These are phyloP conservation scores for Heliothis peltigera DNA, from an alignment of 2,888 invertebrate genomes.

Conservation along the genomic window DNA sequence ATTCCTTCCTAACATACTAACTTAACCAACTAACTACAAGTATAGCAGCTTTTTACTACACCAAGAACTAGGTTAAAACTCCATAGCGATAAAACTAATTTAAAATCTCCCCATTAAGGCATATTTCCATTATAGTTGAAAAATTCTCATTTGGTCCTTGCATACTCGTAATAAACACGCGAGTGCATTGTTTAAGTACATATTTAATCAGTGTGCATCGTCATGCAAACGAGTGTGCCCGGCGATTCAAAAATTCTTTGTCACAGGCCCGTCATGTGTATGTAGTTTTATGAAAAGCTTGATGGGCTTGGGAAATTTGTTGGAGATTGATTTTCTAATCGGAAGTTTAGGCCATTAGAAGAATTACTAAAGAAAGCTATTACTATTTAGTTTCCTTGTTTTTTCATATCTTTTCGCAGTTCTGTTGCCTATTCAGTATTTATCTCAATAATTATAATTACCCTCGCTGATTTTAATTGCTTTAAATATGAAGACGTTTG, in stretches of 20 bases:
- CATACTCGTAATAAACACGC: constrained; percentile 48
- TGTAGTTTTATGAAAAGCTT: constrained; percentile 13
- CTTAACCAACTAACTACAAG: constrained; percentile 15
- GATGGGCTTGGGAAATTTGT: background rate
- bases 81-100: constrained; percentile 40
- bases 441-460: background rate
- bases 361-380: background rate
- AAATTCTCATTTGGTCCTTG: constrained; percentile 24
- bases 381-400: background rate
- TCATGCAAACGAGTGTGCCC: constrained; percentile 45
- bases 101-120: constrained; percentile 19
- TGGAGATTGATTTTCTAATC: too few species aligned
- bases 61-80: constrained; percentile 44
- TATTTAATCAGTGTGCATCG: constrained; percentile 49
- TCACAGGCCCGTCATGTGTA: constrained; percentile 2
- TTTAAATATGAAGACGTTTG: too few species aligned
- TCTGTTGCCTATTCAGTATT: background rate
- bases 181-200: constrained; percentile 48
- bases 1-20: background rate
- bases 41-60: constrained; percentile 27
- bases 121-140: constrained; percentile 7
- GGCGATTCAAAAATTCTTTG: constrained; percentile 32
- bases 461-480: background rate
- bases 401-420: background rate
- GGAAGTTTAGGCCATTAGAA: background rate